phyloP scores from a whole-genome alignment of 2,113 vertebrate species.

The Podilymbus podiceps region DNA sequence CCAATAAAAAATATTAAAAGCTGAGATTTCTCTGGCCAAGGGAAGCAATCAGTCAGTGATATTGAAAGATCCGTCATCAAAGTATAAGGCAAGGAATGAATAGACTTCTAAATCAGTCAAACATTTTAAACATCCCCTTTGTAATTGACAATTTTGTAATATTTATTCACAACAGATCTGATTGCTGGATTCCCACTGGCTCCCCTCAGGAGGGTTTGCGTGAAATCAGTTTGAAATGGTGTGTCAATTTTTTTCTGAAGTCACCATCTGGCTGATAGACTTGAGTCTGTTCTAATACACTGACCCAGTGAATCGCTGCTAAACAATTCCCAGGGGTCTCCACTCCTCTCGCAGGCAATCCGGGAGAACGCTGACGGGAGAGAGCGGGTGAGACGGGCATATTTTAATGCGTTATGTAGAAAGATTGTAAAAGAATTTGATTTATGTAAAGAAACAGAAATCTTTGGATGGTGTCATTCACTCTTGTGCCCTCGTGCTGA shows the following conservation, averaged over 20 bases:
- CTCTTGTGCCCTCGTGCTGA: rapidly evolving
- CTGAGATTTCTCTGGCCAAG: background rate
- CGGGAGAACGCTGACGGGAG: conserved; percentile 27
- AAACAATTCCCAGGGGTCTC: conserved; percentile 85
- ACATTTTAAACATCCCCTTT: conserved; percentile 92
- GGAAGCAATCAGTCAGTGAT: conserved; percentile 31
- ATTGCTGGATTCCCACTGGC: conserved; percentile 83
- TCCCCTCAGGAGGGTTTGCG: conserved; percentile 89
- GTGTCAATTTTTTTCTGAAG: conserved; percentile 95
- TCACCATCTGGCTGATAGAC: conserved; percentile 97
- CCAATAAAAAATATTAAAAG: background rate
- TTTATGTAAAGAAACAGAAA: conserved; percentile 60
- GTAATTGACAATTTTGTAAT: conserved; percentile 99
- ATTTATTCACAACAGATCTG: conserved; percentile 96
- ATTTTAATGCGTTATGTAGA: conserved; percentile 43
- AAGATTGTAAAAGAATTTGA: conserved; percentile 65
- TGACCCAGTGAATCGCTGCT: conserved; percentile 84
- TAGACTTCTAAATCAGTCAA: conserved; percentile 79
- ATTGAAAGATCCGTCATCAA: conserved; percentile 46
- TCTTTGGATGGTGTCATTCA: background rate
- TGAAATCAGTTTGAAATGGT: conserved; percentile 99
- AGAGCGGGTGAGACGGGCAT: background rate
- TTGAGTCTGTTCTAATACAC: conserved; percentile 82
- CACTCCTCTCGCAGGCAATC: conserved; percentile 59
- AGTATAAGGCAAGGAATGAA: conserved; percentile 40